These are phyloP conservation scores for Gryon sp. DNA, from an alignment of 1,140 invertebrate genomes.

Conservation along the genomic window DNA sequence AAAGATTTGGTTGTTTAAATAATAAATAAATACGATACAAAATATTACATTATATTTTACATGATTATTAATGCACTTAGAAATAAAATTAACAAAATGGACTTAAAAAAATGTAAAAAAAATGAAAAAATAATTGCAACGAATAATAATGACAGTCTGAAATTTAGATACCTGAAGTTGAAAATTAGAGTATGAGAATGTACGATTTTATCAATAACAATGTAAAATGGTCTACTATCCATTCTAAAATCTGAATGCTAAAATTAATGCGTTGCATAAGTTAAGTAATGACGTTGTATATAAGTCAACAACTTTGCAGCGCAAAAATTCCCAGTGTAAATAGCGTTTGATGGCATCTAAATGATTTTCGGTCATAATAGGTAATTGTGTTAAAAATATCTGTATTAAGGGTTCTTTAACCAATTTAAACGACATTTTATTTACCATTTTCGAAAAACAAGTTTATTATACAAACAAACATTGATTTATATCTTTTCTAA, in stretches of 20 bases:
- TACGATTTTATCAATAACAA: slow-evolving; percentile 17
- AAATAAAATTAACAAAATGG: too few relatives aligned
- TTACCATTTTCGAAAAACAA: too few relatives aligned
- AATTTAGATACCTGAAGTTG: neutral
- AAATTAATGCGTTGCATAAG: slow-evolving; percentile 37
- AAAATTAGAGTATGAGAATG: slow-evolving; percentile 32
- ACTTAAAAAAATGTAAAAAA: too few relatives aligned
- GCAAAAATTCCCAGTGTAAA: slow-evolving; percentile 15
- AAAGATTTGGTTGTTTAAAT: too few relatives aligned
- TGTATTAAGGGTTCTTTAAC: neutral
- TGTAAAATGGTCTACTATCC: slow-evolving; percentile 23
- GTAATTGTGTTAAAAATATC: too few relatives aligned
- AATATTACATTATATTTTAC: too few relatives aligned
- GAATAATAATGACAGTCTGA: slow-evolving; percentile 1
- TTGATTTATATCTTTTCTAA: too few relatives aligned
- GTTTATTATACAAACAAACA: too few relatives aligned
- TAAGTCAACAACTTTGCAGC: neutral
- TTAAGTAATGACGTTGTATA: slow-evolving; percentile 37
- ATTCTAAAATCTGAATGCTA: slow-evolving; percentile 19
- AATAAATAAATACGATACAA: too few relatives aligned
- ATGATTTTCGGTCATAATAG: slow-evolving; percentile 1
- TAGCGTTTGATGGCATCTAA: slow-evolving; percentile 17
- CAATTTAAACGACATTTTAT: too few relatives aligned
- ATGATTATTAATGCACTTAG: too few relatives aligned
- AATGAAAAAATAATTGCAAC: neutral